Conservation (phyloP, 1,140 invertebrate species). For the Teleopsis dalmanni region DNA sequence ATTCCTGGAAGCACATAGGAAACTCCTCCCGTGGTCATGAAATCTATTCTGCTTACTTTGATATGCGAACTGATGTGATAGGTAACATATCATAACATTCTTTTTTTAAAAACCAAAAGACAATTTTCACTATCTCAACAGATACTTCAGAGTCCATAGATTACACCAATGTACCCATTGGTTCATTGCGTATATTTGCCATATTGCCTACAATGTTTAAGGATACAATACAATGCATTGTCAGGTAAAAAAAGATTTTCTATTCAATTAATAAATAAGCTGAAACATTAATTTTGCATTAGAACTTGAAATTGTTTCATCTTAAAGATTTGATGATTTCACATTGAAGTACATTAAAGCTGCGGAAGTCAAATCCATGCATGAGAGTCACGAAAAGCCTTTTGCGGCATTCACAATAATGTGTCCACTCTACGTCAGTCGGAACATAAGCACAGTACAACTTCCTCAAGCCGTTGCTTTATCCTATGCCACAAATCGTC, state of each 20-base stretch:
- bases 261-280: background rate
- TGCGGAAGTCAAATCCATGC: conserved; percentile 27
- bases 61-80: conserved; percentile 30
- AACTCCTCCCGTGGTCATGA: conserved; percentile 24
- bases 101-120: background rate
- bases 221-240: conserved; percentile 26
- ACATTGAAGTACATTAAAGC: conserved; percentile 24
- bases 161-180: conserved; percentile 23
- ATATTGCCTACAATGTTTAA: conserved; percentile 27
- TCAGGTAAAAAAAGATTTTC: conserved; percentile 14
- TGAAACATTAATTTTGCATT: background rate
- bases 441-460: conserved; percentile 5
- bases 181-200: conserved; percentile 32
- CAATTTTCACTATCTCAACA: background rate
- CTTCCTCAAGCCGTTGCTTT: conserved; percentile 33
- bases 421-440: conserved; percentile 27
- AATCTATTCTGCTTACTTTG: conserved; percentile 39
- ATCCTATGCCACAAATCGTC: conserved; percentile 27
- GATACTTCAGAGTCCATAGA: conserved; percentile 21
- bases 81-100: conserved; percentile 16
- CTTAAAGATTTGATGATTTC: conserved; percentile 21
- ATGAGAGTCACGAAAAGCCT: conserved; percentile 33
- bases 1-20: conserved; percentile 35
- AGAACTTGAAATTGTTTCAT: background rate
- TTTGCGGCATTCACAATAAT: conserved; percentile 37